Conservation (phyloP, 1,140 invertebrate genomes). For the Aricia agestis region DNA sequence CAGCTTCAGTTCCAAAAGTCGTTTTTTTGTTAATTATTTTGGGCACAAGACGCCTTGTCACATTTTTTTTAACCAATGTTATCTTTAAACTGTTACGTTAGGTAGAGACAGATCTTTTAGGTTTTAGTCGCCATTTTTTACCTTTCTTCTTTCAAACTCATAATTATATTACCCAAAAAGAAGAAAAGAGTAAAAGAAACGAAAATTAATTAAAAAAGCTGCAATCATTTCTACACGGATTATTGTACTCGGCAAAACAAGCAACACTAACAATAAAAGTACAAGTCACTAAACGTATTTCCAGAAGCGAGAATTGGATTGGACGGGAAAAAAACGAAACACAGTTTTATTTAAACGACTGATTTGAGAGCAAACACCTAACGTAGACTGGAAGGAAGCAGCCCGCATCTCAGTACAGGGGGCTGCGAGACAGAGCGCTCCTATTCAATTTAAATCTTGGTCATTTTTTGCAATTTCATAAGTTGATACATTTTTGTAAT, state of each 20-base stretch:
- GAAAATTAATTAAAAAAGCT: conserved; percentile 12
- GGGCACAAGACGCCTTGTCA: too few species aligned
- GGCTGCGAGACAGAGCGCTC: conserved; percentile 20
- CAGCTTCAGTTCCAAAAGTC: too few species aligned
- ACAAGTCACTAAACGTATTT: conserved; percentile 57
- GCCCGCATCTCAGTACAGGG: conserved; percentile 52
- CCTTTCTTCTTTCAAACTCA: too few species aligned
- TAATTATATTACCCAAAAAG: not conserved
- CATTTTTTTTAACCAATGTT: too few species aligned
- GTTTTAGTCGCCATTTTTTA: too few species aligned
- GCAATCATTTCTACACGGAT: conserved; percentile 24
- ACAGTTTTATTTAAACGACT: conserved; percentile 68
- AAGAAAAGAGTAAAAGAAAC: not conserved
- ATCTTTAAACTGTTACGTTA: too few species aligned
- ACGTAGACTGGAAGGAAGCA: conserved; percentile 41
- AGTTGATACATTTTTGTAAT: not conserved
- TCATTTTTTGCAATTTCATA: not conserved
- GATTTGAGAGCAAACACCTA: conserved; percentile 69
- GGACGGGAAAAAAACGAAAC: conserved; percentile 60
- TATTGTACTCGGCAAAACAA: conserved; percentile 27
- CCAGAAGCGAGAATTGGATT: conserved; percentile 58
- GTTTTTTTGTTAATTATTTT: too few species aligned
- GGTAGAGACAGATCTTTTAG: too few species aligned
- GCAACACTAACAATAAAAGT: conserved; percentile 40
- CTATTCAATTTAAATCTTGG: not conserved